phyloP scores from a whole-genome alignment of 2,113 vertebrate species.

The Peromyscus maniculatus region DNA sequence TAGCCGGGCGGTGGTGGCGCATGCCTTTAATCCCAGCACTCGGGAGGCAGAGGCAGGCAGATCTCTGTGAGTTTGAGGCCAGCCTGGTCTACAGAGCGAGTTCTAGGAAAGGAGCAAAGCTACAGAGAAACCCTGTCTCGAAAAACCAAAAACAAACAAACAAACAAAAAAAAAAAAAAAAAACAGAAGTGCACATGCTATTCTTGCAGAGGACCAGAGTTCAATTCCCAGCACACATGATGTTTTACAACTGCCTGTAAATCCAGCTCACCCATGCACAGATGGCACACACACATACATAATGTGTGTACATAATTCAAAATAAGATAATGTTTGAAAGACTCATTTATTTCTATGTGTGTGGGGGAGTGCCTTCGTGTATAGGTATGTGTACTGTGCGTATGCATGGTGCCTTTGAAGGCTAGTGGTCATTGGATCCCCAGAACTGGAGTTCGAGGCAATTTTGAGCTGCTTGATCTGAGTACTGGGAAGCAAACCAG shows the following conservation, averaged over 20 bases:
- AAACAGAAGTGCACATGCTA: no score
- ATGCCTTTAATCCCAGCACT: no score
- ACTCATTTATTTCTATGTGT: background rate
- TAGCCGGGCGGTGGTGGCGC: no score
- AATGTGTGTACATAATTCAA: background rate
- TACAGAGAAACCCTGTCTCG: no score
- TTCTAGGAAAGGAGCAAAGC: no score
- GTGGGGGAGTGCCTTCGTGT: background rate
- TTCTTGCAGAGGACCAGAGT: background rate
- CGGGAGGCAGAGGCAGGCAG: no score
- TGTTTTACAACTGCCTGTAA: background rate
- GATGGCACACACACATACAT: background rate
- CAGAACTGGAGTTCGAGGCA: background rate
- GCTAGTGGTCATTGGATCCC: background rate
- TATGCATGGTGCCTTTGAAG: background rate
- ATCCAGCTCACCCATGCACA: background rate
- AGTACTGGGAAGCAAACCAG: background rate
- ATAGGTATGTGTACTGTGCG: background rate
- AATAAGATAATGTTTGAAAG: background rate
- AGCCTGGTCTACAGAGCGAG: no score
- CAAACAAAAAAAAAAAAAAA: no score
- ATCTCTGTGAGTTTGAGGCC: no score
- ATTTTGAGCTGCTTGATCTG: background rate
- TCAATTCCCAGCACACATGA: background rate
- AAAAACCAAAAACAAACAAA: no score